These are phyloP conservation scores for Semibalanus balanoides DNA, from an alignment of 1,140 invertebrate genomes.

Conservation along the genomic window DNA sequence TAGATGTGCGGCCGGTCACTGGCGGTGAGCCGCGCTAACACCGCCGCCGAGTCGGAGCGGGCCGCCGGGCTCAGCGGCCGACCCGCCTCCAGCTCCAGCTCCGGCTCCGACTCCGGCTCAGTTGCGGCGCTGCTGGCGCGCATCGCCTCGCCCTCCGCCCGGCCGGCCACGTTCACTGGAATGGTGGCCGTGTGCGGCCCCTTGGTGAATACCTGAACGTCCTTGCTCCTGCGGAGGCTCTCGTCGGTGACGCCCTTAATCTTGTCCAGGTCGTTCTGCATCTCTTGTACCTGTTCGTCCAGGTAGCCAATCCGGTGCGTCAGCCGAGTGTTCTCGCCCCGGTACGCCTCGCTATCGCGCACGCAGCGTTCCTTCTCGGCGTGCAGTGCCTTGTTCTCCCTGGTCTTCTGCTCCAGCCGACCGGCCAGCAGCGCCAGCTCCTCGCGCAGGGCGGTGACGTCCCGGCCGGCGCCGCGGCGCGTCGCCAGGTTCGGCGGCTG, in stretches of 20 bases:
- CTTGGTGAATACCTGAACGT: slow-evolving; percentile 47
- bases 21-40: too few species aligned
- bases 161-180: slow-evolving; percentile 30
- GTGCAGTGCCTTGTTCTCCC: slow-evolving; percentile 24
- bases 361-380: slow-evolving; percentile 22
- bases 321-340: slow-evolving; percentile 62
- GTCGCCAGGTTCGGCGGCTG: neutral
- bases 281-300: slow-evolving; percentile 56
- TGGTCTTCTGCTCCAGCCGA: slow-evolving; percentile 31
- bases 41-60: too few species aligned
- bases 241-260: slow-evolving; percentile 12
- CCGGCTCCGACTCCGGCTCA: too few species aligned
- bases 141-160: neutral
- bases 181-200: slow-evolving; percentile 40
- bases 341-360: slow-evolving; percentile 37
- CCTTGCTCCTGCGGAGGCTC: neutral
- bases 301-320: slow-evolving; percentile 76
- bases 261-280: slow-evolving; percentile 14
- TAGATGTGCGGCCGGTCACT: neutral
- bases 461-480: neutral
- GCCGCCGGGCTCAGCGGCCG: too few species aligned
- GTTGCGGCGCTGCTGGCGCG: neutral
- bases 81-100: too few species aligned
- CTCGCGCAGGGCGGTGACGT: slow-evolving; percentile 16
- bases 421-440: slow-evolving; percentile 21